Percentiles rank a stretch among this genome's conserved stretches.
These are phyloP conservation scores for Sialis fuliginosa DNA, from an alignment of 2,888 invertebrate genomes.

Conservation along the genomic window DNA sequence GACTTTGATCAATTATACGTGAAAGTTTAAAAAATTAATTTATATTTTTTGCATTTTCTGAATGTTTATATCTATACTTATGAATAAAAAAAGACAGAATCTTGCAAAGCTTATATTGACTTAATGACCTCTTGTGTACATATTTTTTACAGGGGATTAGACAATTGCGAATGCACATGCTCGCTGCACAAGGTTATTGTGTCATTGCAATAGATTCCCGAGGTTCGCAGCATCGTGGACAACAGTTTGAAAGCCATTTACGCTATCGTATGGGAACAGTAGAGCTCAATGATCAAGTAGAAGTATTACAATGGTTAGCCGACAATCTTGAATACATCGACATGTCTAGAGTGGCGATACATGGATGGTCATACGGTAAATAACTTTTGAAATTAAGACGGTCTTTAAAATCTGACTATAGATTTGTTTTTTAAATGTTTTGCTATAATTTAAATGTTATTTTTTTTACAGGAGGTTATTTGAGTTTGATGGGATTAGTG, in stretches of 20 bases:
- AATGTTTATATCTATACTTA: too few species aligned
- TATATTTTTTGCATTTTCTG: too few species aligned
- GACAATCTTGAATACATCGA: conserved; percentile 79
- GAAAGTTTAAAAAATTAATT: too few species aligned
- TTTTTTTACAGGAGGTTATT: conserved; percentile 54
- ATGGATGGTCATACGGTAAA: conserved; percentile 95
- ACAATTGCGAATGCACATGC: conserved; percentile 82
- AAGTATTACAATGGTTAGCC: conserved; percentile 75
- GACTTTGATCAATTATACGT: neutral
- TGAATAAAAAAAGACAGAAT: neutral
- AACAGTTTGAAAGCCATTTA: conserved; percentile 81
- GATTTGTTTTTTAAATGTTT: conserved; percentile 1
- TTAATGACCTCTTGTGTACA: neutral
- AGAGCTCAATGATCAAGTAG: conserved; percentile 82
- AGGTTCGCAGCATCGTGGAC: conserved; percentile 86
- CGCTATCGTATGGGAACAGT: conserved; percentile 83
- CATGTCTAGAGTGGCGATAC: conserved; percentile 79
- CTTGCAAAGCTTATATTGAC: neutral
- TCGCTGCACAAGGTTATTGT: conserved; percentile 89
- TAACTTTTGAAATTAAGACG: conserved; percentile 2
- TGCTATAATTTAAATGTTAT: neutral
- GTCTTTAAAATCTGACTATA: neutral
- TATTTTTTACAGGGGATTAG: conserved; percentile 53
- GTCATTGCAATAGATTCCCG: conserved; percentile 91
- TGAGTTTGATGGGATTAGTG: conserved; percentile 85